phyloP scores from a whole-genome alignment of 2,888 invertebrate genomes.

The Platycheirus albimanus region DNA sequence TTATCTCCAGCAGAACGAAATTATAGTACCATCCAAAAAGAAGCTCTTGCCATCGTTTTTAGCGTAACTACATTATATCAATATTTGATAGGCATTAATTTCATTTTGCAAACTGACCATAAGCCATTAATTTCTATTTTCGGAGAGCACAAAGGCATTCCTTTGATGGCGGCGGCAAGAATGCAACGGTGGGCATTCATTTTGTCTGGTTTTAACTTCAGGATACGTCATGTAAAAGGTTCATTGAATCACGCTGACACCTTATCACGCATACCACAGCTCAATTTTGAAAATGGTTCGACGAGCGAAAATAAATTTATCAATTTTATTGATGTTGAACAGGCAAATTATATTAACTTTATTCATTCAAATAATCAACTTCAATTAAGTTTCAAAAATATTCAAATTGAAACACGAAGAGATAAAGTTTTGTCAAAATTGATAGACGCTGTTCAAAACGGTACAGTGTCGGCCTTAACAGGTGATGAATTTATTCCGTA shows the following conservation, averaged over 20 bases:
- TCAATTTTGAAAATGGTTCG: neutral
- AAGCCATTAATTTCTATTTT: slow-evolving; percentile 7
- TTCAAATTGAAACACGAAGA: slow-evolving; percentile 15
- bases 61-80: slow-evolving; percentile 60
- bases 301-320: slow-evolving; percentile 38
- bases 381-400: slow-evolving; percentile 9
- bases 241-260: slow-evolving; percentile 13
- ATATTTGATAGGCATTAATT: slow-evolving; percentile 58
- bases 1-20: slow-evolving; percentile 27
- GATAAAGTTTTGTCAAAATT: slow-evolving; percentile 49
- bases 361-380: neutral
- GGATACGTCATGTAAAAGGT: slow-evolving; percentile 15
- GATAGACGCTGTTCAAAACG: slow-evolving; percentile 44
- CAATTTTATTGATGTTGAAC: slow-evolving; percentile 28
- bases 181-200: too few relatives aligned
- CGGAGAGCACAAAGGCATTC: slow-evolving; percentile 16
- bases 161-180: slow-evolving; percentile 13
- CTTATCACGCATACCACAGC: neutral
- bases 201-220: slow-evolving; percentile 25
- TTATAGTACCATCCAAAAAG: slow-evolving; percentile 22
- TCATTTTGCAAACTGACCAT: slow-evolving; percentile 60
- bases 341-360: neutral
- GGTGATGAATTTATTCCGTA: slow-evolving; percentile 43
- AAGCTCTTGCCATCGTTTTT: slow-evolving; percentile 54
- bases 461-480: slow-evolving; percentile 47